These are phyloP conservation scores for Trachymyrmex cornetzi DNA, from an alignment of 1,140 invertebrate species.

Conservation along the genomic window DNA sequence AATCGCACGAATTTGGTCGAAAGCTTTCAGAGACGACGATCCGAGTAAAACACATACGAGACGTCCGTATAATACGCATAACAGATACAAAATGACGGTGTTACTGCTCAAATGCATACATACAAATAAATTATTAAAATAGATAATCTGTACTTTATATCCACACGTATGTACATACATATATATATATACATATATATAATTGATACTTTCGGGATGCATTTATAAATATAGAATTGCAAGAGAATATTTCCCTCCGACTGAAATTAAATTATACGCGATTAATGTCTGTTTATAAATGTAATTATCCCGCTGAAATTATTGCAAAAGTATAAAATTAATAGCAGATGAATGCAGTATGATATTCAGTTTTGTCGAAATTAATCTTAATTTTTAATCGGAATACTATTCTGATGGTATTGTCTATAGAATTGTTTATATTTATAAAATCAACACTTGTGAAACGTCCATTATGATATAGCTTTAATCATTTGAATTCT, in stretches of 20 bases:
- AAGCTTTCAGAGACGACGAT: constrained; percentile 69
- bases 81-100: constrained; percentile 31
- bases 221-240: neutral
- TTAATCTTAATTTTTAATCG: neutral
- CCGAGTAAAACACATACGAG: constrained; percentile 56
- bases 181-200: too few relatives aligned
- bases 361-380: neutral
- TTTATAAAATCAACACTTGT: neutral
- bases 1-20: constrained; percentile 72
- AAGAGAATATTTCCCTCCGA: neutral
- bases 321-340: neutral
- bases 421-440: neutral
- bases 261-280: neutral
- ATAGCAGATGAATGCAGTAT: neutral
- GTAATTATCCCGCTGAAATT: neutral
- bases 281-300: constrained; percentile 18
- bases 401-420: neutral
- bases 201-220: neutral
- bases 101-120: neutral
- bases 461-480: neutral
- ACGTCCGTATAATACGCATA: constrained; percentile 64
- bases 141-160: neutral
- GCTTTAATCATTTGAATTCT: neutral
- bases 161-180: too few relatives aligned
- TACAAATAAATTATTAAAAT: constrained; percentile 25